Evolutionary conservation across 2,113 vertebrate species (phyloP).

Genomic region (Myxocyprinus asiaticus): DNA sequence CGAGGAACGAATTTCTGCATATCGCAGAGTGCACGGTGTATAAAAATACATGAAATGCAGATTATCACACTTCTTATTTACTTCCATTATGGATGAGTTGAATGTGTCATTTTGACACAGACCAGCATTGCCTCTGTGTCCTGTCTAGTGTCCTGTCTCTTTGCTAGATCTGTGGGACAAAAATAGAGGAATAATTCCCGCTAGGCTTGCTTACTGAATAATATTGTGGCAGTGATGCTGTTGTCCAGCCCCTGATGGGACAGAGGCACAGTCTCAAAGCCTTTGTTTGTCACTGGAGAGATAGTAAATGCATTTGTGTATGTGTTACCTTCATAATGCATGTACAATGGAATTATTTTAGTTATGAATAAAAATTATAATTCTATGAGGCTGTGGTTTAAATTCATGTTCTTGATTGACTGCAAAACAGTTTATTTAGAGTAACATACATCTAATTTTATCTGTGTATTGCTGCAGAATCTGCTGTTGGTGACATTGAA

Average conservation of each 20-base stretch:
- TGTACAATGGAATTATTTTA: background rate
- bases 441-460: no score
- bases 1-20: slow-evolving; percentile 68
- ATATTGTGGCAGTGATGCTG: background rate
- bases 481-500: background rate
- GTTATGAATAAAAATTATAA: background rate
- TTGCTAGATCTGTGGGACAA: slow-evolving; percentile 5
- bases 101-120: slow-evolving; percentile 49
- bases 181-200: slow-evolving; percentile 24
- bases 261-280: background rate
- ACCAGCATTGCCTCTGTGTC: background rate
- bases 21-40: slow-evolving; percentile 62
- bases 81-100: slow-evolving; percentile 57
- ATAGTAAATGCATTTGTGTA: background rate
- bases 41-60: slow-evolving; percentile 60
- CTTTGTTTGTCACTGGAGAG: slow-evolving; percentile 7
- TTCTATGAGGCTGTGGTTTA: background rate
- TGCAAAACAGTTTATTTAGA: background rate
- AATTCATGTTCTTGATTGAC: background rate
- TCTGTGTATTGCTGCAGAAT: background rate
- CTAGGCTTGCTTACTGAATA: background rate
- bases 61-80: slow-evolving; percentile 65
- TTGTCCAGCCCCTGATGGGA: background rate
- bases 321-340: background rate
- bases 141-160: background rate